phyloP scores from a whole-genome alignment of 2,113 vertebrate genomes.

The Thamnaconus septentrionalis region DNA sequence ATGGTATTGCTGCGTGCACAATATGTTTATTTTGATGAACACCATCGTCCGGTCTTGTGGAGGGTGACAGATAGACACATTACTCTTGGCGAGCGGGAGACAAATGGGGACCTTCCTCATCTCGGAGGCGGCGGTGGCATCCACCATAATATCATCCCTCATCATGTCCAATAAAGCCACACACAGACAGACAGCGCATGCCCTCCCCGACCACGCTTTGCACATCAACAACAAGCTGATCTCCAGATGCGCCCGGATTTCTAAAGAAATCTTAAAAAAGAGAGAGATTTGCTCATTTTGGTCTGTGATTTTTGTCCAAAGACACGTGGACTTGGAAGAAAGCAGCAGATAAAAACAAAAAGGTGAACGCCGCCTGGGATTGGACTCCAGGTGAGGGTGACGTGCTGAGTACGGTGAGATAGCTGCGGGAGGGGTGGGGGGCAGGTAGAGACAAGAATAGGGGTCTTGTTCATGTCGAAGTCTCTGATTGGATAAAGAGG shows the following conservation, averaged over 20 bases:
- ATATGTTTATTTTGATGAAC: slow-evolving; percentile 66
- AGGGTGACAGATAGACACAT: slow-evolving; percentile 68
- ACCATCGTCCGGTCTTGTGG: slow-evolving; percentile 49
- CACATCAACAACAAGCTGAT: slow-evolving; percentile 48
- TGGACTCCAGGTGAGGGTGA: slow-evolving; percentile 74
- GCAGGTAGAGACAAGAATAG: slow-evolving; percentile 63
- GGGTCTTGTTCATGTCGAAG: slow-evolving; percentile 66
- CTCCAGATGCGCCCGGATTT: slow-evolving; percentile 55
- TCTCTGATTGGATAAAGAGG: slow-evolving; percentile 75
- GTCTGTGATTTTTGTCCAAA: slow-evolving; percentile 51
- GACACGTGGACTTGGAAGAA: slow-evolving; percentile 24
- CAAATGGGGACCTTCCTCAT: slow-evolving; percentile 68
- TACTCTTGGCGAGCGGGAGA: slow-evolving; percentile 62
- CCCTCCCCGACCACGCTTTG: slow-evolving; percentile 10
- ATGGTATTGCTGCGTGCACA: slow-evolving; percentile 29
- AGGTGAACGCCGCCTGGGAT: slow-evolving; percentile 57
- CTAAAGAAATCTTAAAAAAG: slow-evolving; percentile 68
- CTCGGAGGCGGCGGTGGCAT: slow-evolving; percentile 57
- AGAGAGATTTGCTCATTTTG: slow-evolving; percentile 58
- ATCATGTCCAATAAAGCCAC: slow-evolving; percentile 72
- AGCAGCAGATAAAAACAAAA: slow-evolving; percentile 52
- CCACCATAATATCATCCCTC: slow-evolving; percentile 71
- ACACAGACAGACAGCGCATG: slow-evolving; percentile 56
- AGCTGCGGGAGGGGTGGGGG: slow-evolving; percentile 57
- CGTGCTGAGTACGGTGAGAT: slow-evolving; percentile 45